Base-by-base conservation (phyloP, 2,113 vertebrate species). In the Tragelaphus imberbis region DNA sequence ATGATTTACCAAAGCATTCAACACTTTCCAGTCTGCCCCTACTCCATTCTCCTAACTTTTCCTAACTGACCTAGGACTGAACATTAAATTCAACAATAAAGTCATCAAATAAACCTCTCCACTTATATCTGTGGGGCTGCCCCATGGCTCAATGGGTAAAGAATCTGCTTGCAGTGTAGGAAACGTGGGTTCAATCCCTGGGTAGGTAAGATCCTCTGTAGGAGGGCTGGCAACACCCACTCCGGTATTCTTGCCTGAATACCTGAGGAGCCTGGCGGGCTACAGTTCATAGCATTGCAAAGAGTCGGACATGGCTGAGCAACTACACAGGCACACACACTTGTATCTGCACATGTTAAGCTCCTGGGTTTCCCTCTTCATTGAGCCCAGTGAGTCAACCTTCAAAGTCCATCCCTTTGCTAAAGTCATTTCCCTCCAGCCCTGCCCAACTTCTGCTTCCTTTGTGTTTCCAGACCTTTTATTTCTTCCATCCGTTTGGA, bases 381-480 rank as follows among this genome's bases (percentile, higher is more conserved):
- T 0, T 2, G 11, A 49, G 4, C 19, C 17, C 47, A 28, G 0
- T 2, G 33, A 51, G 17, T 27, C 10, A 17, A 15, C 9, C 58
- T 55, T 14, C 63, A 4, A 56, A 84, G 40, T 1, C 27, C 5
- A 33, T 10, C 36, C 56, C 71, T 80, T 44, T 36, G 17, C 8
- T 56, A 30, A 90, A 36, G 25, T 19, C 6, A 27, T 4, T 17
- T 92, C 49, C 21, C 30, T 44, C 7, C 47, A 44, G 58, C 30
- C 23, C n/a, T 16, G 10, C 9, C 21, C 2, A 0, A 23, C 13
- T 6, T 15, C 25, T 3, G 85, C 28, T 65, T 47, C 40, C 36
- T 28, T 44, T 19, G 58, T 15, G 28, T 1, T 68, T n/a, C 51
- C 23, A 28, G 44, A 61, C 16, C 11, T 27, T 91, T 47, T 2